Percentiles rank a stretch among this genome's conserved stretches.
Evolutionary conservation across 1,140 invertebrate genomes (phyloP).

Genomic region (Saxidomus purpurata): DNA sequence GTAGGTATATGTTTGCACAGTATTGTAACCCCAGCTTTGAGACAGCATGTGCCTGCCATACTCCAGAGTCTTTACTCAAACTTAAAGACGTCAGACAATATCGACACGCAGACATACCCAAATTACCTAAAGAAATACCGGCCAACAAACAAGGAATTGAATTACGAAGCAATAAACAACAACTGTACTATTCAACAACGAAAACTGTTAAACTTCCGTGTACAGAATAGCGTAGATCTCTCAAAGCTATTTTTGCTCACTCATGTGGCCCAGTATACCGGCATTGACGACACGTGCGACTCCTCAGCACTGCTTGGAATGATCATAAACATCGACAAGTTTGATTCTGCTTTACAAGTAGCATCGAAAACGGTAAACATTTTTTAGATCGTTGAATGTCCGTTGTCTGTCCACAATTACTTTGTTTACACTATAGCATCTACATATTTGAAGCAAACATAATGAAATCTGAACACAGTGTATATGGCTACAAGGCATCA

Average conservation of each 20-base stretch:
- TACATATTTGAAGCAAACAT: too few relatives aligned
- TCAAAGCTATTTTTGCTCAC: not conserved
- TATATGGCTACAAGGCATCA: too few relatives aligned
- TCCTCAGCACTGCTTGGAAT: not conserved
- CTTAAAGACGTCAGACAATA: not conserved
- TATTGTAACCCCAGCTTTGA: not conserved
- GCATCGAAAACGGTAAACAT: not conserved
- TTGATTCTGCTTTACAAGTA: not conserved
- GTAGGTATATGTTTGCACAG: too few relatives aligned
- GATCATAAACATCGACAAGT: not conserved
- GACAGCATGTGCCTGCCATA: not conserved
- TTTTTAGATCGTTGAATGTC: not conserved
- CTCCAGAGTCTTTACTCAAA: not conserved
- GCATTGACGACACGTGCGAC: conserved; percentile 5
- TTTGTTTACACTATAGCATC: too few relatives aligned
- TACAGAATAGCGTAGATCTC: not conserved
- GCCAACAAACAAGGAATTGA: not conserved
- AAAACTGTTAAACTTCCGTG: not conserved
- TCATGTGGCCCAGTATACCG: not conserved
- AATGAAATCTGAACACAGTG: too few relatives aligned
- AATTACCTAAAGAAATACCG: not conserved
- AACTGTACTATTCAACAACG: not conserved
- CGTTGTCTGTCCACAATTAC: too few relatives aligned
- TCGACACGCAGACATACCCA: not conserved
- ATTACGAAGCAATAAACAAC: not conserved